These are phyloP conservation scores for Isoperla grammatica DNA, from an alignment of 2,888 invertebrate genomes.

Conservation along the genomic window DNA sequence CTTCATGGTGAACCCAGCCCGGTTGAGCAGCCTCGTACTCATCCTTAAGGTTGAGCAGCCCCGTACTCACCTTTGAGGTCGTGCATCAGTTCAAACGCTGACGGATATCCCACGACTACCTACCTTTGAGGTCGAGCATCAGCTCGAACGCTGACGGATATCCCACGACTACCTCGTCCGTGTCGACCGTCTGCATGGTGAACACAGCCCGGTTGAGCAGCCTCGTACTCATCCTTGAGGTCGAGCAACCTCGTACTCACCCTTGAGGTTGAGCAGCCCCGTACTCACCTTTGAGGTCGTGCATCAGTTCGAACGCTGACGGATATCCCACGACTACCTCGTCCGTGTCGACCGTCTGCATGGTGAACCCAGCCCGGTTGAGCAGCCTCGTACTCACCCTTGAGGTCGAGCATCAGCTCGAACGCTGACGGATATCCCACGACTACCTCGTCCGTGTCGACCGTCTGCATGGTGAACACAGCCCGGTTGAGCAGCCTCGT, in stretches of 20 bases:
- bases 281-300: conserved; percentile 89
- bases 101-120: conserved; percentile 82
- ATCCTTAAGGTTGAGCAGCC: too few relatives aligned
- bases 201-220: conserved; percentile 83
- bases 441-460: conserved; percentile 88
- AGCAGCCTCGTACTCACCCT: conserved; percentile 79
- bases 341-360: conserved; percentile 93
- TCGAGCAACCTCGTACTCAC: too few relatives aligned
- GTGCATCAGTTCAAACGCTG: conserved; percentile 88
- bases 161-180: conserved; percentile 83
- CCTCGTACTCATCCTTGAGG: too few relatives aligned
- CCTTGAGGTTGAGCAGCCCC: too few relatives aligned
- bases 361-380: conserved; percentile 77
- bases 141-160: conserved; percentile 92
- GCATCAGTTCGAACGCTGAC: conserved; percentile 87
- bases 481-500: conserved; percentile 68
- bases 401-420: conserved; percentile 89
- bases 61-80: too few relatives aligned
- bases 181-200: conserved; percentile 88
- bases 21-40: too few relatives aligned
- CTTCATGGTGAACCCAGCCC: conserved; percentile 84
- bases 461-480: conserved; percentile 87
- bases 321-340: conserved; percentile 87
- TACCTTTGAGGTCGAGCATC: conserved; percentile 81
- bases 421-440: conserved; percentile 89